phyloP scores from a whole-genome alignment of 1,140 invertebrate genomes.

The Pogonomyrmex barbatus region DNA sequence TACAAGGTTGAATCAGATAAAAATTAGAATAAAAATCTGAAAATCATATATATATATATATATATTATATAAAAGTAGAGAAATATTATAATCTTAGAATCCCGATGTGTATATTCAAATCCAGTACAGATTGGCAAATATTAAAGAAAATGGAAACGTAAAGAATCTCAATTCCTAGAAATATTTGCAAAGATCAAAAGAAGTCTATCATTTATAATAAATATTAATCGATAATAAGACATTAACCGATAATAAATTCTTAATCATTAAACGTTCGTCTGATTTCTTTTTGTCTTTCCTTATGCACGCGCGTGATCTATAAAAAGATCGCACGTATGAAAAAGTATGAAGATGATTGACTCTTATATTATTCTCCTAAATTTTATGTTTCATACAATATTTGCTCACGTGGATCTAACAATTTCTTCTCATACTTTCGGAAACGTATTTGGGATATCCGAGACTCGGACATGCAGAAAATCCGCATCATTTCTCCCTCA shows the following conservation, averaged over 20 bases:
- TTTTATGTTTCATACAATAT: slow-evolving; percentile 41
- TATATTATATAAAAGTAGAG: background rate
- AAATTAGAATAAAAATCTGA: background rate
- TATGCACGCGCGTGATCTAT: slow-evolving; percentile 12
- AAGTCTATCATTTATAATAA: background rate
- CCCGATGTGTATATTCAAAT: slow-evolving; percentile 2
- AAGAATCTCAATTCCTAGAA: slow-evolving; percentile 17
- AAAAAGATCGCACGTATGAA: slow-evolving; percentile 21
- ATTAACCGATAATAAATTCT: slow-evolving; percentile 22
- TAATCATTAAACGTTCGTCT: background rate
- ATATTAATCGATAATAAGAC: too few species aligned
- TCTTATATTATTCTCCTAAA: slow-evolving; percentile 31
- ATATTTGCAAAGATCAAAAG: slow-evolving; percentile 8
- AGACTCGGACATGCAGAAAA: slow-evolving; percentile 25
- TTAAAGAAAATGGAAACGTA: background rate
- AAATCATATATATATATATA: background rate
- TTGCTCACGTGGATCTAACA: slow-evolving; percentile 18
- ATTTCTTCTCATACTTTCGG: slow-evolving; percentile 25
- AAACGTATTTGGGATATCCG: slow-evolving; percentile 21
- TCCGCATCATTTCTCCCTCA: background rate
- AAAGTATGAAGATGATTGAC: slow-evolving; percentile 50
- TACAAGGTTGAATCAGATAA: slow-evolving; percentile 27
- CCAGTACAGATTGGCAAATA: background rate
- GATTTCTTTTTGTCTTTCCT: background rate
- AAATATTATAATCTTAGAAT: slow-evolving; percentile 33